Conservation (phyloP, 2,888 invertebrate genomes). For the Meiosimyza decipiens region DNA sequence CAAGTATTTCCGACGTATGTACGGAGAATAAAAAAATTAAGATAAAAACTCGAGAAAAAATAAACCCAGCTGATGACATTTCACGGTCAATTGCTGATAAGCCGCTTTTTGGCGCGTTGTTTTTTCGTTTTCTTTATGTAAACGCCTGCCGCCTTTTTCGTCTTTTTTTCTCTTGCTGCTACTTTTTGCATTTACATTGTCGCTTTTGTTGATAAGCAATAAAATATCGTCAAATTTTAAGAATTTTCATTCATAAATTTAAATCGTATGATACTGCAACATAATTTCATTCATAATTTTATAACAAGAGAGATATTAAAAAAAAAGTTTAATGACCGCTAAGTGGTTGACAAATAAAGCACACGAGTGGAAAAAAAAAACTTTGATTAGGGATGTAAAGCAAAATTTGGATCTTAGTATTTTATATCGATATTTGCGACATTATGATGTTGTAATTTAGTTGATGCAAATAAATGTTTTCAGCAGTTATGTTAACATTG, state of each 20-base stretch:
- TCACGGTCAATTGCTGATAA: slow-evolving; percentile 11
- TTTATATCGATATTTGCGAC: no score
- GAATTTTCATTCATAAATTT: slow-evolving; percentile 9
- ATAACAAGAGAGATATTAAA: background rate
- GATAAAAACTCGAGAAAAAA: no score
- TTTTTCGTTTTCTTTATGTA: background rate
- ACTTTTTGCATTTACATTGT: background rate
- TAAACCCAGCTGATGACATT: background rate
- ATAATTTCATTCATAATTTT: slow-evolving; percentile 7
- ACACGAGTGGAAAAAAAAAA: no score
- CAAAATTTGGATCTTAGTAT: no score
- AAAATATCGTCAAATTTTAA: background rate
- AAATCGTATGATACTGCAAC: background rate
- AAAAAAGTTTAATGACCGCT: background rate
- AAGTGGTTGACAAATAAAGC: no score
- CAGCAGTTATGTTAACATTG: no score
- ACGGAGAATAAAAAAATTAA: no score
- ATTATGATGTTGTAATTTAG: no score
- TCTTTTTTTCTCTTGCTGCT: background rate
- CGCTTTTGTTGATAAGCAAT: background rate
- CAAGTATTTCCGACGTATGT: no score
- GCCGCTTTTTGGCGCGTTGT: background rate
- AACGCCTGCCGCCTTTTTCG: background rate
- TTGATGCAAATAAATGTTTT: no score
- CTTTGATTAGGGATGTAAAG: no score